phyloP scores from a whole-genome alignment of 2,797 vertebrate genomes.

The Crenuchus spilurus region DNA sequence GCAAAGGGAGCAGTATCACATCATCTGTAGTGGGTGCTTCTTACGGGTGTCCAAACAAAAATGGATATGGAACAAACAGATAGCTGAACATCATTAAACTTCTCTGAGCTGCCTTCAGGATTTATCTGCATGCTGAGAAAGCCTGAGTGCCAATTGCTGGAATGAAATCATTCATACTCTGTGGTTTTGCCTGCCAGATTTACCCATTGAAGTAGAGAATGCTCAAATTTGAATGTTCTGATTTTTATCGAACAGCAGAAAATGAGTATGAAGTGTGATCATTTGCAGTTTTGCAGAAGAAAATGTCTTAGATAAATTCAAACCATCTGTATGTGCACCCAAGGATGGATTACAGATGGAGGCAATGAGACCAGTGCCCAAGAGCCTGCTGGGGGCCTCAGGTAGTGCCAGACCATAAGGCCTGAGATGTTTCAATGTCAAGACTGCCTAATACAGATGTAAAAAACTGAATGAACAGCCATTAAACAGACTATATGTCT shows the following conservation, averaged over 20 bases:
- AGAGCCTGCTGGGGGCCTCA: no score
- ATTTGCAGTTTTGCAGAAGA: neutral
- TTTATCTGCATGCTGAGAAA: slow-evolving; percentile 4
- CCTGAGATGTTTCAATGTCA: no score
- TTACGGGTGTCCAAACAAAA: slow-evolving; percentile 9
- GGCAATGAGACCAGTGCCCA: no score
- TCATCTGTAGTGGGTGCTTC: neutral
- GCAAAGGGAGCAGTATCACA: no score
- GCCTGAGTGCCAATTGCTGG: neutral
- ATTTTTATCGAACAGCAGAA: neutral
- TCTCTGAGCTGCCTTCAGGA: neutral
- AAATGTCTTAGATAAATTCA: neutral
- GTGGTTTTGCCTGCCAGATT: neutral
- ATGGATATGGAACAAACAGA: neutral
- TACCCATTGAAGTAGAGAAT: neutral
- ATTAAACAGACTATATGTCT: no score
- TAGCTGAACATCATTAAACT: slow-evolving; percentile 3
- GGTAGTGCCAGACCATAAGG: no score
- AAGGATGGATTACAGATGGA: no score
- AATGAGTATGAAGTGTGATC: neutral
- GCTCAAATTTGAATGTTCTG: neutral
- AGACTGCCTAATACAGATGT: no score
- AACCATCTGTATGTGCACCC: no score
- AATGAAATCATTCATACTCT: neutral
- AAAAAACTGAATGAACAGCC: no score